phyloP scores from a whole-genome alignment of 2,888 invertebrate species.

The Pedicia rivosa region DNA sequence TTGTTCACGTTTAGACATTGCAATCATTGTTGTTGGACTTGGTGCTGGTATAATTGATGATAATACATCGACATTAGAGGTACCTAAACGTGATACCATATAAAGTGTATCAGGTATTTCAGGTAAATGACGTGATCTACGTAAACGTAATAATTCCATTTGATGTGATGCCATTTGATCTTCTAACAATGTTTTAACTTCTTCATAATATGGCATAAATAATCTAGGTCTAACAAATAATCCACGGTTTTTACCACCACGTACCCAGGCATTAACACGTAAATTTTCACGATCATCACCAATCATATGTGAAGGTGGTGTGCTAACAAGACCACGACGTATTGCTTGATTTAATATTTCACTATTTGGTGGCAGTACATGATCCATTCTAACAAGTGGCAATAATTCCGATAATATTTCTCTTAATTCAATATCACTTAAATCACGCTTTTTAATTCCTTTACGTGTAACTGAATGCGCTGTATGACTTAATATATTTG shows the following conservation, averaged over 20 bases:
- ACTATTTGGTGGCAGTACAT: conserved; percentile 71
- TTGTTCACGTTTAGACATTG: conserved; percentile 72
- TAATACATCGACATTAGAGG: conserved; percentile 44
- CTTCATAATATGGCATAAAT: conserved; percentile 90
- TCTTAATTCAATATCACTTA: conserved; percentile 70
- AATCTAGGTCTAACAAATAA: conserved; percentile 70
- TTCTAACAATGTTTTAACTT: conserved; percentile 74
- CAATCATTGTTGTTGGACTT: conserved; percentile 54
- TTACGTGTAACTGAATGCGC: conserved; percentile 82
- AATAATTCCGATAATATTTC: conserved; percentile 73
- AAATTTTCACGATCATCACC: conserved; percentile 50
- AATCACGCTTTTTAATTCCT: conserved; percentile 64
- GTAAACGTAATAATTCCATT: conserved; percentile 50
- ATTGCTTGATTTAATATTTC: conserved; percentile 57
- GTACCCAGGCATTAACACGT: conserved; percentile 64
- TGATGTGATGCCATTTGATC: conserved; percentile 64
- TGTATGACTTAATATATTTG: conserved; percentile 78
- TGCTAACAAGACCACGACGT: conserved; percentile 55
- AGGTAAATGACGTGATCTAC: conserved; percentile 54
- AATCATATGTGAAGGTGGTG: conserved; percentile 73
- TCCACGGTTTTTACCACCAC: conserved; percentile 51
- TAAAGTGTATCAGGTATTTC: conserved; percentile 88
- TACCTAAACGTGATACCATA: conserved; percentile 46
- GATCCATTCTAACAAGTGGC: conserved; percentile 75
- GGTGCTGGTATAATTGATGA: conserved; percentile 56